Evolutionary conservation across 2,113 vertebrate species (phyloP).

Genomic region (Nerophis ophidion): DNA sequence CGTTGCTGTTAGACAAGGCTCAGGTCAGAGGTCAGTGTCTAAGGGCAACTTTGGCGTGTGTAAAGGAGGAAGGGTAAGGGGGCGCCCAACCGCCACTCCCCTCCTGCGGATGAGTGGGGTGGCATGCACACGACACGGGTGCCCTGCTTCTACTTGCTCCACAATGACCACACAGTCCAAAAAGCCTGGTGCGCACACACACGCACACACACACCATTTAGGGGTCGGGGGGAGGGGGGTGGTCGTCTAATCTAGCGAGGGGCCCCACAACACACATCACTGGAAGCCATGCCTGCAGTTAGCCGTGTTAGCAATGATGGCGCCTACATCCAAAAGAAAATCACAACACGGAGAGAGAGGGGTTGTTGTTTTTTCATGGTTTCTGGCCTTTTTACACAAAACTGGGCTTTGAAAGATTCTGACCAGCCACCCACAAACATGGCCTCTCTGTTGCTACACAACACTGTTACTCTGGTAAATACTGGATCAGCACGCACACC

Average conservation of each 20-base stretch:
- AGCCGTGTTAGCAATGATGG: slow-evolving; percentile 62
- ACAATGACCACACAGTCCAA: slow-evolving; percentile 67
- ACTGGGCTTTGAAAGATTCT: slow-evolving; percentile 5
- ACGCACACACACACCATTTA: slow-evolving; percentile 54
- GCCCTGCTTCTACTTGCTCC: slow-evolving; percentile 66
- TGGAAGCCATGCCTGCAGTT: slow-evolving; percentile 71
- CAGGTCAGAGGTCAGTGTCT: slow-evolving; percentile 45
- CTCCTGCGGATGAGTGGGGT: slow-evolving; percentile 60
- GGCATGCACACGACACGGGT: slow-evolving; percentile 65
- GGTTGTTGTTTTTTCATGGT: neutral
- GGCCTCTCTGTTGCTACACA: slow-evolving; percentile 66
- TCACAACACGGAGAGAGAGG: neutral
- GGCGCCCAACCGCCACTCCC: slow-evolving; percentile 7
- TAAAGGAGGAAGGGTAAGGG: neutral
- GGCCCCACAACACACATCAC: slow-evolving; percentile 61
- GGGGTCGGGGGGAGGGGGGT: neutral
- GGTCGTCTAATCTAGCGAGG: no score
- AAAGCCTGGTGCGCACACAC: slow-evolving; percentile 68
- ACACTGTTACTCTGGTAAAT: slow-evolving; percentile 68
- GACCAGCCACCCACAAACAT: slow-evolving; percentile 30
- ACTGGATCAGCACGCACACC: slow-evolving; percentile 69
- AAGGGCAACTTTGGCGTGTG: slow-evolving; percentile 49
- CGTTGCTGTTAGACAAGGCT: slow-evolving; percentile 54
- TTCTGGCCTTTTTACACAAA: slow-evolving; percentile 59
- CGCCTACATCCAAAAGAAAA: slow-evolving; percentile 52